Percentiles rank a stretch among this genome's conserved stretches.
Conservation (phyloP, 2,113 vertebrate genomes). For the Osmerus eperlanus region DNA sequence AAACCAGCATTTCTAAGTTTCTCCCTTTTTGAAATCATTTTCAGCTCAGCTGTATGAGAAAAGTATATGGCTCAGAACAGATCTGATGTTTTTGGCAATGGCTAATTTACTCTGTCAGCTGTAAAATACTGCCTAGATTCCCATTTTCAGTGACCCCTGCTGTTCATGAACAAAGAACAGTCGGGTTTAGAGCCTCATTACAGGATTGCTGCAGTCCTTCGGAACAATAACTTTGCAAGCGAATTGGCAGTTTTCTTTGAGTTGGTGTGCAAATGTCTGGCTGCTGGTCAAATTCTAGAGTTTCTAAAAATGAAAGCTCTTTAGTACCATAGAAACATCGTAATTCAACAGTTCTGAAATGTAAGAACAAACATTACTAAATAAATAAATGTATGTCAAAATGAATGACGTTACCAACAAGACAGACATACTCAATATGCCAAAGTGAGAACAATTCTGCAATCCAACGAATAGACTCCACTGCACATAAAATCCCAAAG, state of each 20-base stretch:
- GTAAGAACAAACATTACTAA: too few relatives aligned
- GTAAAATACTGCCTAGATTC: constrained; percentile 50
- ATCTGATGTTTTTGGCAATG: constrained; percentile 55
- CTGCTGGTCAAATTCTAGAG: too few relatives aligned
- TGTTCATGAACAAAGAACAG: constrained; percentile 57
- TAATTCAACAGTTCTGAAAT: too few relatives aligned
- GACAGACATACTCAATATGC: neutral
- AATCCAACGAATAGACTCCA: constrained; percentile 31
- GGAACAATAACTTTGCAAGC: constrained; percentile 52
- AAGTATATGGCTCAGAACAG: constrained; percentile 41
- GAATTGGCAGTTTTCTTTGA: constrained; percentile 40
- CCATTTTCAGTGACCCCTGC: constrained; percentile 53
- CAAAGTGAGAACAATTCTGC: constrained; percentile 23
- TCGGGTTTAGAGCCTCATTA: constrained; percentile 61
- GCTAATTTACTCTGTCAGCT: constrained; percentile 38
- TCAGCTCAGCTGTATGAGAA: constrained; percentile 25
- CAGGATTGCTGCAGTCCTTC: constrained; percentile 50
- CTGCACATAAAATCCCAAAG: neutral
- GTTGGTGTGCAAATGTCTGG: too few relatives aligned
- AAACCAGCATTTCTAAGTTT: constrained; percentile 12
- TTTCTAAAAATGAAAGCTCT: too few relatives aligned
- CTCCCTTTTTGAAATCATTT: constrained; percentile 4
- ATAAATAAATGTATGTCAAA: too few relatives aligned
- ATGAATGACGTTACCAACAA: too few relatives aligned
- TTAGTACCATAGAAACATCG: too few relatives aligned